Conservation (phyloP, 2,888 invertebrate species). For the Hypomecis punctinalis region DNA sequence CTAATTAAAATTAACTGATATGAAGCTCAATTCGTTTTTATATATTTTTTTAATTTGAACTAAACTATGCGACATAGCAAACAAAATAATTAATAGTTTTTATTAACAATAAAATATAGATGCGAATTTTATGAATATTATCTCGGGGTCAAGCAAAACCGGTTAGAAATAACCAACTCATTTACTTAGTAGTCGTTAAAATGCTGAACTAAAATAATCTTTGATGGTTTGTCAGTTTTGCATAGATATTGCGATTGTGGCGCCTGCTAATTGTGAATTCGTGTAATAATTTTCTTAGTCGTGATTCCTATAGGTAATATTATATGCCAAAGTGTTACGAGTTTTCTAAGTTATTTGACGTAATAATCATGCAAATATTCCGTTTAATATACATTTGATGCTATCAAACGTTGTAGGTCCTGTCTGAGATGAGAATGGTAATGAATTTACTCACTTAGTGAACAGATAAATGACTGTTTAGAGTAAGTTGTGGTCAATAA, state of each 20-base stretch:
- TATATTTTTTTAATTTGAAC: neutral
- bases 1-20: too few species aligned
- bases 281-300: neutral
- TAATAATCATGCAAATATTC: constrained; percentile 28
- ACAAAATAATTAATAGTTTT: constrained; percentile 13
- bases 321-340: constrained; percentile 2
- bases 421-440: constrained; percentile 16
- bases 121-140: constrained; percentile 20
- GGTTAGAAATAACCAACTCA: neutral
- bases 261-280: neutral
- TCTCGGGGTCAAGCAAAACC: constrained; percentile 17
- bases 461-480: neutral
- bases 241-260: neutral
- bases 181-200: neutral
- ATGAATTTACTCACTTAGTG: constrained; percentile 3
- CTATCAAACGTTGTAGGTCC: constrained; percentile 22
- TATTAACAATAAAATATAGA: constrained; percentile 5
- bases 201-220: neutral
- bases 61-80: neutral
- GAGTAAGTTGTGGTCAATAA: neutral
- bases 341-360: constrained; percentile 20
- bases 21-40: too few species aligned
- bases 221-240: neutral
- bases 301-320: constrained; percentile 10
- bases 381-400: constrained; percentile 24